Base-by-base conservation (phyloP, 2,113 vertebrate species). In the Pimephales promelas region DNA sequence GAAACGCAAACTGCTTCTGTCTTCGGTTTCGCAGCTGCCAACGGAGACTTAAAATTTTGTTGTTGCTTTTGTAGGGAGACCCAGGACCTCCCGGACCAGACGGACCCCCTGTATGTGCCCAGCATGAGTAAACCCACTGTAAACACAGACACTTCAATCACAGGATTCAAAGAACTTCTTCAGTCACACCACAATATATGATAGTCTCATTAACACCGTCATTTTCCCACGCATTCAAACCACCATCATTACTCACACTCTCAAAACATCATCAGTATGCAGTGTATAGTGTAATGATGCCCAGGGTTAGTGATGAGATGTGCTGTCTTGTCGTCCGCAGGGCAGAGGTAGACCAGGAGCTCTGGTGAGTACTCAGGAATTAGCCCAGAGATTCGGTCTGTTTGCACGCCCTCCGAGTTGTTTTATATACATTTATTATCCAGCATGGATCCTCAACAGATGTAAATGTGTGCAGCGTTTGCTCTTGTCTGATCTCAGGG, bases 271-370 rank as follows among this genome's bases (percentile, higher is more conserved):
- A 54, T 18, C 14, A 54, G 14, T 49, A 47, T 10, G 13, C n/a
- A 73, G 45, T 31, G 28, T 34, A 34, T 34, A 34, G 31, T 74
- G 24, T 54, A 18, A 22, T 54, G 52, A 22, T 77, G 57, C 16
- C 68, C 26, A 78, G 13, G 4, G 47, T 28, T 71, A 2, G 5
- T 59, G 6, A 77, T 93, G 90, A 90, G 89, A 86, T 86, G 79
- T 68, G 86, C 86, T 90, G 31, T 52, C 36, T 73, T 95, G 86
- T 95, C 85, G 83, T 91, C 93, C 93, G 85, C 92, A 99, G 98
- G 98, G 96, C 89, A 96, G 97, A 95, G 98, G 98, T 91, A 96
- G 95, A 87, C 89, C 96, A 70, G 98, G 98, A 94, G 95, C 97
- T 83, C 89, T 96, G 14, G 98, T 99, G 93, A 98, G 97, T 97